Base-by-base conservation (phyloP, 2,888 invertebrate species). In the Nycteola revayana region DNA sequence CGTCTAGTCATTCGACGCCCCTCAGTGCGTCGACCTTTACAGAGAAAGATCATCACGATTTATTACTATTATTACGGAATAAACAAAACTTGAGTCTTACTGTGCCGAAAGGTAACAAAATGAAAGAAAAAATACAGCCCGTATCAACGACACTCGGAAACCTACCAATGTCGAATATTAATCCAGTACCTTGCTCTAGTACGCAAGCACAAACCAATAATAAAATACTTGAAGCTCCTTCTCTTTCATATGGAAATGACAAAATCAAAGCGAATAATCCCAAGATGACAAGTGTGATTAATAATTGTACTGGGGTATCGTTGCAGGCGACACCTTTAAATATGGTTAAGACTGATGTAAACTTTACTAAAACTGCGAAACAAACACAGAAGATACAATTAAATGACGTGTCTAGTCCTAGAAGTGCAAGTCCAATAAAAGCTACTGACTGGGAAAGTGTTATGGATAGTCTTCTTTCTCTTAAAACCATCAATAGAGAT, bases 401-500 rank as follows among this genome's bases (percentile, higher is more conserved):
- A 17, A 43, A 35, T 30, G 43, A 47, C 5, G 2, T 14, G 14
- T 3, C 14, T 2, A 14, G 14, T 14, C 14, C 10, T 2, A 24
- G 11, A 14, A 9, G 6, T n/a, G 14, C 7, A 21, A n/a, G 21
- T 7, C 7, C 21, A 21, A 21, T 21, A 7, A 21, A 21, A 7
- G 4, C 7, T 29, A 54, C 42, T 9, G 79, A 84, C 46, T 86
- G 86, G 86, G 66, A 75, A 44, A 66, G 61, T 27, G 88, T 88
- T 3, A 69, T 87, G 69, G 65, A 80, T 43, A 80, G 69, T 26
- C 45, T 88, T 31, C 52, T 70, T 28, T 70, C 80, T 32, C 80
- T 79, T 24, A 87, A 82, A 46, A 87, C 88, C 2, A 83, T 83
- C 1, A 69, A 64, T 22, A 67, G 83, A 43, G 81, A 62, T 83